Conservation (phyloP, 2,888 invertebrate species). For the Cheilosia vulpina region DNA sequence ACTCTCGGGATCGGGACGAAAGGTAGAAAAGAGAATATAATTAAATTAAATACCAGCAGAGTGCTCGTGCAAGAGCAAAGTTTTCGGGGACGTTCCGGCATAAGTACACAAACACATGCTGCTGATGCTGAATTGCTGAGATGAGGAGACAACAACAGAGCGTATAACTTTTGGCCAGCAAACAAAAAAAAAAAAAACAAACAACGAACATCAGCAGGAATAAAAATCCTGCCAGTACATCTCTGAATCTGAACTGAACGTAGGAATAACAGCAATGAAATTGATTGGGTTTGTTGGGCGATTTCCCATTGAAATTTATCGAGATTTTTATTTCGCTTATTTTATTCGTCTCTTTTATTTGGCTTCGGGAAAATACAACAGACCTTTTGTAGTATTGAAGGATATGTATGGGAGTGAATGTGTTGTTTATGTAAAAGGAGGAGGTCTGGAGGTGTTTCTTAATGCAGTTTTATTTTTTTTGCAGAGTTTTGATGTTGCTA, state of each 20-base stretch:
- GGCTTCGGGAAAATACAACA: slow-evolving; percentile 18
- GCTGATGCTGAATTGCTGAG: background rate
- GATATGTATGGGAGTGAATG: background rate
- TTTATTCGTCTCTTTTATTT: slow-evolving; percentile 49
- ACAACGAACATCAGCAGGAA: slow-evolving; percentile 54
- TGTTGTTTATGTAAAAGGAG: background rate
- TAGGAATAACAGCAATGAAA: slow-evolving; percentile 52
- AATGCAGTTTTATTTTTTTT: slow-evolving; percentile 3
- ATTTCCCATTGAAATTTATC: slow-evolving; percentile 67
- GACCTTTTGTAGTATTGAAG: background rate
- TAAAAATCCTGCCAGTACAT: slow-evolving; percentile 42
- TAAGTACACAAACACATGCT: slow-evolving; percentile 3
- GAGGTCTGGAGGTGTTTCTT: background rate
- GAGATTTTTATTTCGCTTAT: slow-evolving; percentile 63
- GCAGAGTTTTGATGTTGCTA: too few species aligned
- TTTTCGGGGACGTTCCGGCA: slow-evolving; percentile 18
- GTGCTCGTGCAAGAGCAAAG: slow-evolving; percentile 35
- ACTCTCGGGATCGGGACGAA: background rate
- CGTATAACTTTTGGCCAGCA: background rate
- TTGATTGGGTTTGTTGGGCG: slow-evolving; percentile 68
- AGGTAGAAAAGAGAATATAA: slow-evolving; percentile 49
- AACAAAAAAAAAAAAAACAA: background rate
- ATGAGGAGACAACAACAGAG: slow-evolving; percentile 11
- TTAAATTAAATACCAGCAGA: slow-evolving; percentile 51
- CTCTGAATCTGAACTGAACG: slow-evolving; percentile 10